A percentile compares a stretch with the other conserved stretches of the same genome.
Evolutionary conservation across 2,888 invertebrate species (phyloP).

Genomic region (Holacanthella duospinosa): DNA sequence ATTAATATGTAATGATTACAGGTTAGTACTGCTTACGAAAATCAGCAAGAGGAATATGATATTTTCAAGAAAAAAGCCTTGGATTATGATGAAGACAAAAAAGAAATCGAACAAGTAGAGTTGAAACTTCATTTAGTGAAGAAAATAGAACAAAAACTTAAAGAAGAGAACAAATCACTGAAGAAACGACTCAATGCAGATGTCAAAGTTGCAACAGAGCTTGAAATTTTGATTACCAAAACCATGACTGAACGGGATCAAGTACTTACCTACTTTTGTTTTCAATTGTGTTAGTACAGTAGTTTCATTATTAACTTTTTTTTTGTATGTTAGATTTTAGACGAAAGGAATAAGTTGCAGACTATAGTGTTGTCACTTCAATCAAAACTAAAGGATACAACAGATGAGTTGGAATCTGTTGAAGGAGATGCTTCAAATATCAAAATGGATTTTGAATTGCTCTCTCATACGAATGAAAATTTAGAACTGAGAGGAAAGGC

Average conservation of each 20-base stretch:
- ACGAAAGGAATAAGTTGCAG: conserved; percentile 27
- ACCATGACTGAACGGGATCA: conserved; percentile 25
- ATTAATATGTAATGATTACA: too few relatives aligned
- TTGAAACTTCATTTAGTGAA: conserved; percentile 29
- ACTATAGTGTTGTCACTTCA: conserved; percentile 20
- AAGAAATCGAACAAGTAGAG: conserved; percentile 31
- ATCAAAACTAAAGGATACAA: conserved; percentile 22
- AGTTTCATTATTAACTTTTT: too few relatives aligned
- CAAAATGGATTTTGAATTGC: conserved; percentile 24
- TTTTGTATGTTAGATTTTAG: conserved; percentile 17
- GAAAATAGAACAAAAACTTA: conserved; percentile 31
- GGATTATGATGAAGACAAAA: conserved; percentile 34
- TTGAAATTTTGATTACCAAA: conserved; percentile 26
- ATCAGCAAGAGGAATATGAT: conserved; percentile 37
- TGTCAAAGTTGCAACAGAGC: conserved; percentile 24
- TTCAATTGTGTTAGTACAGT: too few relatives aligned
- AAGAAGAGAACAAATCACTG: conserved; percentile 25
- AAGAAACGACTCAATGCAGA: conserved; percentile 28
- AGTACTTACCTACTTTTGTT: too few relatives aligned
- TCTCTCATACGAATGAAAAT: conserved; percentile 25
- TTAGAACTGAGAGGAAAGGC: conserved; percentile 17
- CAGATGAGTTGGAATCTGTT: conserved; percentile 26
- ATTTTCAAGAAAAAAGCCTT: conserved; percentile 36
- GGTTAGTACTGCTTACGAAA: conserved; percentile 36
- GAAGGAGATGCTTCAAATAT: conserved; percentile 22